Evolutionary conservation across 2,113 vertebrate species (phyloP).

Genomic region (Promerops cafer): DNA sequence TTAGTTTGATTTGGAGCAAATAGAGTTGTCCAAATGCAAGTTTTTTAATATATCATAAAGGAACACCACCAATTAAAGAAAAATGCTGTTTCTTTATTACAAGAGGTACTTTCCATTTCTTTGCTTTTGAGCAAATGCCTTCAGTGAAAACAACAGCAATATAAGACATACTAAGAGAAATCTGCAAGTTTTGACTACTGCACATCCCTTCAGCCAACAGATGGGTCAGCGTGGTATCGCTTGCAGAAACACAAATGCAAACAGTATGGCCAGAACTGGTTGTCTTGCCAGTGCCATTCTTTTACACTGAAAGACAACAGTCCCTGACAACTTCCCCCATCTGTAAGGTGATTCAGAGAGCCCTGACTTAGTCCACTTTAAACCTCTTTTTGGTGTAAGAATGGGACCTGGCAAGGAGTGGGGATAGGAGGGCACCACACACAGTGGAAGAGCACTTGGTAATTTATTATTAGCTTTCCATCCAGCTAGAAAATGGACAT

Average conservation of each 20-base stretch:
- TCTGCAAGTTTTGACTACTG: neutral
- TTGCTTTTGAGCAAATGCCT: neutral
- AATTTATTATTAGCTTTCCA: neutral
- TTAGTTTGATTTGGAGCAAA: neutral
- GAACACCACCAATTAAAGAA: neutral
- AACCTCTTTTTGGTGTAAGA: neutral
- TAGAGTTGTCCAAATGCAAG: neutral
- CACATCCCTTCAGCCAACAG: neutral
- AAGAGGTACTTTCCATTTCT: neutral
- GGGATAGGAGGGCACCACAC: neutral
- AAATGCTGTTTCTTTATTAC: neutral
- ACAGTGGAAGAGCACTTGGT: neutral
- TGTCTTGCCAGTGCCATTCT: neutral
- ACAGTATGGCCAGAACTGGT: neutral
- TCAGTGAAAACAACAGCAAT: neutral
- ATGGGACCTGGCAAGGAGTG: neutral
- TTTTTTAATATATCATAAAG: neutral
- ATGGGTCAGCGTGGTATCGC: neutral
- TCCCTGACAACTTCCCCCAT: neutral
- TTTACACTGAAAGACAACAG: neutral
- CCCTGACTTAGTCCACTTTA: neutral
- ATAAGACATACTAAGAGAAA: neutral
- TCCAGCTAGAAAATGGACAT: fast-evolving
- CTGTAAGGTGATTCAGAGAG: neutral
- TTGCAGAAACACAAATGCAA: neutral